These are phyloP conservation scores for Adelges cooleyi DNA, from an alignment of 1,140 invertebrate genomes.

Conservation along the genomic window DNA sequence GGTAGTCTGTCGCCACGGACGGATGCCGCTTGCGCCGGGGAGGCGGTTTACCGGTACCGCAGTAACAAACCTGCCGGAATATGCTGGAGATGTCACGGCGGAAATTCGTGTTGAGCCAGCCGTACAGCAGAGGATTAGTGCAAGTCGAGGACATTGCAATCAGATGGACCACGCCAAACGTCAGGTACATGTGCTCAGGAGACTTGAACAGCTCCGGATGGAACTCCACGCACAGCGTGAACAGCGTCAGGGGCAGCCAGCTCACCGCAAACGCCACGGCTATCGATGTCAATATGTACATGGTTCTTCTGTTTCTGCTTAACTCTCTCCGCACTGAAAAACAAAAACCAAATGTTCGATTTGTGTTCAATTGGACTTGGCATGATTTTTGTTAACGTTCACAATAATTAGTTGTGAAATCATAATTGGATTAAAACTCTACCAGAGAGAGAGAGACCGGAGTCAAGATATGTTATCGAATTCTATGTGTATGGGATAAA, in stretches of 20 bases:
- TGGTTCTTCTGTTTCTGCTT: slow-evolving; percentile 43
- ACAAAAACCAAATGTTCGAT: too few species aligned
- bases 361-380: too few species aligned
- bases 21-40: slow-evolving; percentile 11
- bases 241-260: slow-evolving; percentile 45
- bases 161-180: slow-evolving; percentile 45
- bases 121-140: slow-evolving; percentile 46
- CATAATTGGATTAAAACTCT: too few species aligned
- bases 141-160: slow-evolving; percentile 47
- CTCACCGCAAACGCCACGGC: slow-evolving; percentile 41
- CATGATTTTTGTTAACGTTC: too few species aligned
- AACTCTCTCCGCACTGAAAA: slow-evolving; percentile 37
- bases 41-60: background rate
- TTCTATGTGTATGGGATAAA: too few species aligned
- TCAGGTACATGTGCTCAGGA: slow-evolving; percentile 38
- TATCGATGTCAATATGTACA: slow-evolving; percentile 38
- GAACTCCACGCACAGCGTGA: slow-evolving; percentile 41
- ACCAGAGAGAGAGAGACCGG: too few species aligned
- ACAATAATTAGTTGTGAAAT: too few species aligned
- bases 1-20: slow-evolving; percentile 8
- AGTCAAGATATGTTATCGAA: too few species aligned
- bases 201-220: slow-evolving; percentile 32
- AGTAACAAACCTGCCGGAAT: slow-evolving; percentile 25
- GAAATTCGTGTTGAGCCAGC: slow-evolving; percentile 45
- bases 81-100: slow-evolving; percentile 37